phyloP scores from a whole-genome alignment of 2,113 vertebrate species.

The Hippopotamus amphibius region DNA sequence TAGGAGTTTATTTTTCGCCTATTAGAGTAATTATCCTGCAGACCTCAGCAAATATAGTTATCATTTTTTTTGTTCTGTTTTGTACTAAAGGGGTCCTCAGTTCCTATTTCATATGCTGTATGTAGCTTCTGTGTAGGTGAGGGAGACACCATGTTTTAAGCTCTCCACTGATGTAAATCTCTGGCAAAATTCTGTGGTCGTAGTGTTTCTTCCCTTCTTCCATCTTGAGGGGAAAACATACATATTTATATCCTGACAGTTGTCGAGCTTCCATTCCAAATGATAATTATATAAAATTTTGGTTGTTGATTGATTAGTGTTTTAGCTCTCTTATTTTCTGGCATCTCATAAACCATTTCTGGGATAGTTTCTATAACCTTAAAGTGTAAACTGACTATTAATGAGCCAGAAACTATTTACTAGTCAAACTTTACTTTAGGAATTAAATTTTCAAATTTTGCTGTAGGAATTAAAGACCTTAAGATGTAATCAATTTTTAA shows the following conservation, averaged over 20 bases:
- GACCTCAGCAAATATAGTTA: neutral
- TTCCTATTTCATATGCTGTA: neutral
- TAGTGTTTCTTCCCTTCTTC: neutral
- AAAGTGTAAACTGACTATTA: neutral
- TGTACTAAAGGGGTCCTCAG: neutral
- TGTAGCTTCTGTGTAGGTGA: neutral
- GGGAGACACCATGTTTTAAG: neutral
- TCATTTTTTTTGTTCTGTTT: conserved; percentile 1
- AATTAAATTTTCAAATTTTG: conserved; percentile 21
- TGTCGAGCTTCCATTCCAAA: neutral
- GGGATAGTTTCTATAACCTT: neutral
- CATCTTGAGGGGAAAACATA: neutral
- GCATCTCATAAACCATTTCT: neutral
- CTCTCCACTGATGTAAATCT: neutral
- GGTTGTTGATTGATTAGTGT: neutral
- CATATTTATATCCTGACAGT: neutral
- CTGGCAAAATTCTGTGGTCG: neutral
- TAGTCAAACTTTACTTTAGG: neutral
- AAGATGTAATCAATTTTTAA: neutral
- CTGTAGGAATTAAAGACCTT: neutral
- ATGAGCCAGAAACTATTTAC: neutral
- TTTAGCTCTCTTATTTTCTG: neutral
- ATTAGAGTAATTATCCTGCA: conserved; percentile 33
- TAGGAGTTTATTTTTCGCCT: conserved; percentile 75
- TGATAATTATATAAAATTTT: neutral